Base-by-base conservation (phyloP, 2,888 invertebrate genomes). In the Pammene fasciana region DNA sequence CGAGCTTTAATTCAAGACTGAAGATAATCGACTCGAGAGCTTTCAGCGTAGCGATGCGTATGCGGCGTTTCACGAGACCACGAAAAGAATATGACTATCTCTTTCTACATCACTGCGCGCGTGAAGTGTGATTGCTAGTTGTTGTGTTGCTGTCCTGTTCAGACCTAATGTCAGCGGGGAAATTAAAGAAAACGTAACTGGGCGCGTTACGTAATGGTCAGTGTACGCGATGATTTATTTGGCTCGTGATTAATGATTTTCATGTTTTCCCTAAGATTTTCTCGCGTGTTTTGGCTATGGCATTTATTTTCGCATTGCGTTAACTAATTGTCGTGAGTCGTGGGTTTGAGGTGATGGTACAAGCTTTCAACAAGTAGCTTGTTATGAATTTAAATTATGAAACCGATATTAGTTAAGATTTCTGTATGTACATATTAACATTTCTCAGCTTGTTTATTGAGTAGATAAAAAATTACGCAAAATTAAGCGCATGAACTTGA, bases 21-120 rank as follows among this genome's bases (percentile, higher is more conserved):
- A 91, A 89, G 82, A 79, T 73, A 77, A 76, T 76, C 74, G 50
- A 61, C 38, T 59, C 38, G 50, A 72, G 66, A 90, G 89, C 89
- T 91, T 91, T 90, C 90, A 90, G 90, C 80, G 80, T 64, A 72
- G 72, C 73, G 75, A 71, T 87, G 91, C 90, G 90, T 83, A 78
- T 76, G 86, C 89, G 90, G 82, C 75, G 76, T 76, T 71, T 76
- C 70, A 70, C 61, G 46, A 46, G 38, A 52, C 70, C 77, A 76
- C 70, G 75, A 73, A 75, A 74, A 50, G 71, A 52, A 45, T 75
- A 74, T 72, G 65, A 41, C 80, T 72, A 60, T 87, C 89, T 81
- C 84, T 76, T 67, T 90, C 85, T 74, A 46, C 36, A 72, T 64
- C 50, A 65, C 14, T 54, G 34, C 36, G 50, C 57, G 36, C 57